A percentile compares a stretch with the other conserved stretches of the same genome.
phyloP scores from a whole-genome alignment of 2,113 vertebrate species.

The Dromaius novaehollandiae region DNA sequence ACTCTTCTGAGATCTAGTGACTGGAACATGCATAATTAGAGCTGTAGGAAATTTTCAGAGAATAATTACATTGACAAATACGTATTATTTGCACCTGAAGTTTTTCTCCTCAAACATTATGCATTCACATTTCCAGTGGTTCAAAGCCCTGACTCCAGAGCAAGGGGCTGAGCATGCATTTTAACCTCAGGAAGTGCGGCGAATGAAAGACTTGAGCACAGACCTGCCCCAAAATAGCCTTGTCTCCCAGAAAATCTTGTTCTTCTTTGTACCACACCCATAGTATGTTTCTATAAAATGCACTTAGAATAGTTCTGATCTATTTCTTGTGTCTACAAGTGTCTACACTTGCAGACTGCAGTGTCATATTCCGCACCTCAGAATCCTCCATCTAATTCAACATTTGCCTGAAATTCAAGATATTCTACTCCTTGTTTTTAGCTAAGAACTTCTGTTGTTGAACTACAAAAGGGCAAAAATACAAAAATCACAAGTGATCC shows the following conservation, averaged over 20 bases:
- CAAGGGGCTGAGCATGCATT: not conserved
- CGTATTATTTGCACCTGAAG: not conserved
- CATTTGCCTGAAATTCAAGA: not conserved
- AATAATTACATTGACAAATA: not conserved
- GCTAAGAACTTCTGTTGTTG: not conserved
- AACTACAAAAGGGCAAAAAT: not conserved
- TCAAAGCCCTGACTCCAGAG: not conserved
- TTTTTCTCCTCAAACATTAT: not conserved
- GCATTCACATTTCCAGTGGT: not conserved
- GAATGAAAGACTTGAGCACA: not conserved
- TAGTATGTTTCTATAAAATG: not conserved
- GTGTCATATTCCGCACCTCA: not conserved
- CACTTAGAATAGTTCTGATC: not conserved
- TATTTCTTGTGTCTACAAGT: not conserved
- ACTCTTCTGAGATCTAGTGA: not conserved
- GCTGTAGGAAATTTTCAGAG: not conserved
- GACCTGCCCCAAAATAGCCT: not conserved
- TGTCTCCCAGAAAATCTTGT: not conserved
- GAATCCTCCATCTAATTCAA: not conserved
- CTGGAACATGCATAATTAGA: not conserved
- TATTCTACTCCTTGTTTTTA: not conserved
- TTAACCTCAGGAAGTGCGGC: not conserved
- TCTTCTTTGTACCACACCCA: not conserved
- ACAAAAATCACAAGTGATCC: not conserved
- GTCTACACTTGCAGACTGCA: not conserved